phyloP scores from a whole-genome alignment of 2,113 vertebrate species.

The Dolichotis patagonum region DNA sequence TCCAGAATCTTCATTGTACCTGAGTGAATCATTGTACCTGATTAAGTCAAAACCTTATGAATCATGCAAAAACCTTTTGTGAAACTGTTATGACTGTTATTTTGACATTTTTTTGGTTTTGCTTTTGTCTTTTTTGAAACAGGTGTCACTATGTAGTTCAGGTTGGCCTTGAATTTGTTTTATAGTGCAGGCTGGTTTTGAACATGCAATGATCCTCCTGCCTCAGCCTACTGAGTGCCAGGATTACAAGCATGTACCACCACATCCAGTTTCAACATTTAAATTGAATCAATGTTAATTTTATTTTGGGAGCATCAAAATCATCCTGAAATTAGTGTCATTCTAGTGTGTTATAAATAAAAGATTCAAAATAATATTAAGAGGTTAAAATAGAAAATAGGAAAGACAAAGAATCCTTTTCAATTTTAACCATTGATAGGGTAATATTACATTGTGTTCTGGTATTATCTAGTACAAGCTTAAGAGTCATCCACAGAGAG shows the following conservation, averaged over 20 bases:
- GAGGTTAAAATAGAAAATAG: background rate
- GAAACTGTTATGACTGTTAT: background rate
- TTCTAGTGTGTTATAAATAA: background rate
- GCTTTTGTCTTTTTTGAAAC: too few species aligned
- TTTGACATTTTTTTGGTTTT: background rate
- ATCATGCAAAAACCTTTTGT: background rate
- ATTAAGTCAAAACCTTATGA: background rate
- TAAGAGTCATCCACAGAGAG: background rate
- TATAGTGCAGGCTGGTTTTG: too few species aligned
- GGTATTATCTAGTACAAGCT: background rate
- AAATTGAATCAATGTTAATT: background rate
- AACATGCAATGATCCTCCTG: too few species aligned
- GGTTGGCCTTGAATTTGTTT: too few species aligned
- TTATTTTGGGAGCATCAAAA: background rate
- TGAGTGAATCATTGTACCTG: too few species aligned
- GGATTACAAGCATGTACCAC: too few species aligned
- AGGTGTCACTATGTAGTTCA: too few species aligned
- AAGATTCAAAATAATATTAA: background rate
- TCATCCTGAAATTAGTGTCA: background rate
- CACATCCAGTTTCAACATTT: too few species aligned
- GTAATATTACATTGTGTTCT: background rate
- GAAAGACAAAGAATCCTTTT: background rate
- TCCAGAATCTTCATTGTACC: background rate
- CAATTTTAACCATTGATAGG: background rate
- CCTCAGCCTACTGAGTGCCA: background rate